These are phyloP conservation scores for Gymnogyps californianus DNA, from an alignment of 2,113 vertebrate genomes.

Conservation along the genomic window DNA sequence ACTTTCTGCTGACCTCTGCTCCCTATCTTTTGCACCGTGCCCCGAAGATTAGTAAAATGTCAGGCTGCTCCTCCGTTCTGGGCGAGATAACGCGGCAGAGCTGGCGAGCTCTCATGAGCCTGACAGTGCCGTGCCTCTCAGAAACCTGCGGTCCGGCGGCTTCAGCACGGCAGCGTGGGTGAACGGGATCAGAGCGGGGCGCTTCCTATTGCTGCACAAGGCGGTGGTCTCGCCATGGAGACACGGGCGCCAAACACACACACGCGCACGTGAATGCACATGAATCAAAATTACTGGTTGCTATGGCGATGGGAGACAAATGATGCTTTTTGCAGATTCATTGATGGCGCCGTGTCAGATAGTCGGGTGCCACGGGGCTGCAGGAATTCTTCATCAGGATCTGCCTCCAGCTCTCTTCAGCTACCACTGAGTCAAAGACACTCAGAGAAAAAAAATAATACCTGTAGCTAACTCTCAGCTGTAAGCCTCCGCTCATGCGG, in stretches of 20 bases:
- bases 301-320: slow-evolving; percentile 23
- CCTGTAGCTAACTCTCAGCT: not conserved
- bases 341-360: not conserved
- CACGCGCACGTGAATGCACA: not conserved
- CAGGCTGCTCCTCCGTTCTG: not conserved
- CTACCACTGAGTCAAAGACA: not conserved
- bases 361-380: not conserved
- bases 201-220: not conserved
- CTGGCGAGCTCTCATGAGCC: not conserved
- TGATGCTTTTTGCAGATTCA: slow-evolving; percentile 2
- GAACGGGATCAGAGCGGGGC: not conserved
- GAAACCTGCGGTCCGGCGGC: not conserved
- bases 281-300: not conserved
- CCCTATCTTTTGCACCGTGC: fast-evolving
- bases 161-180: not conserved
- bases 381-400: not conserved
- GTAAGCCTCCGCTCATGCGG: fast-evolving
- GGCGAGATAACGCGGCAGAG: not conserved
- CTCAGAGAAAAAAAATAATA: not conserved
- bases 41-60: not conserved
- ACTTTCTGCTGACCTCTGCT: not conserved
- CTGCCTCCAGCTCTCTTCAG: not conserved
- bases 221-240: not conserved
- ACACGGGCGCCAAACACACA: not conserved
- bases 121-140: not conserved